Conservation (phyloP, 2,113 vertebrate genomes). For the Syngnathoides biaculeatus region DNA sequence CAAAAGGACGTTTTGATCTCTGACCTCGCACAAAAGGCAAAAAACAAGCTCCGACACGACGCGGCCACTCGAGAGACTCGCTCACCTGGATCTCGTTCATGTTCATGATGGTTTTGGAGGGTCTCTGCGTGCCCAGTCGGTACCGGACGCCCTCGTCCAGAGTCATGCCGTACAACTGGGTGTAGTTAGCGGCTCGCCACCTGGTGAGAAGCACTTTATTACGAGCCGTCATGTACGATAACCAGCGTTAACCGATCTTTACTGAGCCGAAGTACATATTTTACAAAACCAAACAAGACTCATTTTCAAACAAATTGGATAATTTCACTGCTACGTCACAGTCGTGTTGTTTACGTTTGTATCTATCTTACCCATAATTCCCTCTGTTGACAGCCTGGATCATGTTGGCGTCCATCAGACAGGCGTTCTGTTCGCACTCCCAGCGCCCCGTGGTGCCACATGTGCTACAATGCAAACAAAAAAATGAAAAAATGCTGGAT, state of each 20-base stretch:
- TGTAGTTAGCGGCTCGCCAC: slow-evolving; percentile 92
- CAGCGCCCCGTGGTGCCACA: slow-evolving; percentile 78
- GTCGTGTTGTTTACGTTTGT: background rate
- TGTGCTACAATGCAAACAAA: slow-evolving; percentile 70
- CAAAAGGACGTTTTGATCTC: slow-evolving; percentile 33
- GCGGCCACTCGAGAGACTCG: background rate
- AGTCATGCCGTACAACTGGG: slow-evolving; percentile 87
- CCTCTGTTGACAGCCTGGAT: slow-evolving; percentile 84
- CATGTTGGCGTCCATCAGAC: slow-evolving; percentile 83
- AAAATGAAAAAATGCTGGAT: background rate
- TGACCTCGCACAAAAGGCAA: background rate
- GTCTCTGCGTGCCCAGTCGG: slow-evolving; percentile 88
- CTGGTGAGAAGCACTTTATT: slow-evolving; percentile 51
- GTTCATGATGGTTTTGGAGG: slow-evolving; percentile 84
- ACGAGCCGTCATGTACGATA: background rate
- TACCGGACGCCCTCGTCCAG: slow-evolving; percentile 88
- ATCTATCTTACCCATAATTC: slow-evolving; percentile 76
- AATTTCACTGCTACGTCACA: too few relatives aligned
- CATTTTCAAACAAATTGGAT: background rate
- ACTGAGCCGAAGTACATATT: background rate
- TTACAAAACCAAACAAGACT: too few relatives aligned
- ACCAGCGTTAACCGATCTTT: background rate
- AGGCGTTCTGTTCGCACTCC: slow-evolving; percentile 86
- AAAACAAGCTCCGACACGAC: background rate
- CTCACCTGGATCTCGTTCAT: slow-evolving; percentile 94